Evolutionary conservation across 2,113 vertebrate species (phyloP).

Genomic region (Pterocles burchelli): DNA sequence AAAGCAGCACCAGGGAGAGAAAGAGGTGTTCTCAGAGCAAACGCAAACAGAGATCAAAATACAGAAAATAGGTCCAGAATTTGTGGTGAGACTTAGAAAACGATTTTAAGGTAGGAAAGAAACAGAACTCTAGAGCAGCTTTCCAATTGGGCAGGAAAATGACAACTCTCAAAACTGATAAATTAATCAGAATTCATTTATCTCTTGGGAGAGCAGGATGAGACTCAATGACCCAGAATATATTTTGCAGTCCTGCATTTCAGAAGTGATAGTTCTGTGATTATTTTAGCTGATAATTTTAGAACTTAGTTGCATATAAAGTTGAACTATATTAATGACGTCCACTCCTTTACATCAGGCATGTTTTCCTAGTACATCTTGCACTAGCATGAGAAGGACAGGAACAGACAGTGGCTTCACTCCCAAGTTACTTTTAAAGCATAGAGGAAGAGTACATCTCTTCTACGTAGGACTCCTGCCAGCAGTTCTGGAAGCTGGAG

Average conservation of each 20-base stretch:
- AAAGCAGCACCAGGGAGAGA: not conserved
- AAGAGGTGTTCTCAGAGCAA: not conserved
- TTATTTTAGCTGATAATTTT: not conserved
- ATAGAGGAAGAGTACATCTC: not conserved
- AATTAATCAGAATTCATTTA: not conserved
- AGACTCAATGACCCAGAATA: not conserved
- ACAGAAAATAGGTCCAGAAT: not conserved
- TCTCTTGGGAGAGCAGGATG: not conserved
- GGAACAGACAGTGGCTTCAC: not conserved
- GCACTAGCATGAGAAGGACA: not conserved
- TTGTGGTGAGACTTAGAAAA: not conserved
- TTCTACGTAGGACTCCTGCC: not conserved
- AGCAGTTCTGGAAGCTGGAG: constrained; percentile 18
- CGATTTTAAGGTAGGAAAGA: not conserved
- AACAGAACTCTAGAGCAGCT: not conserved
- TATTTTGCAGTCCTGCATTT: not conserved
- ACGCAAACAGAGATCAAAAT: not conserved
- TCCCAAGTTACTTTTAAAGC: not conserved
- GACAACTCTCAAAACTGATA: not conserved
- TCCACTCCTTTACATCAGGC: not conserved
- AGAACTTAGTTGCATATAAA: not conserved
- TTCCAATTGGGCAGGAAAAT: not conserved
- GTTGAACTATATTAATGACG: not conserved
- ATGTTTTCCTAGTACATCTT: not conserved
- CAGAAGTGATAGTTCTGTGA: not conserved